Evolutionary conservation across 2,797 vertebrate species (phyloP), one percentile per base, ranked within the genome.

Genomic region (Chelon auratus): DNA sequence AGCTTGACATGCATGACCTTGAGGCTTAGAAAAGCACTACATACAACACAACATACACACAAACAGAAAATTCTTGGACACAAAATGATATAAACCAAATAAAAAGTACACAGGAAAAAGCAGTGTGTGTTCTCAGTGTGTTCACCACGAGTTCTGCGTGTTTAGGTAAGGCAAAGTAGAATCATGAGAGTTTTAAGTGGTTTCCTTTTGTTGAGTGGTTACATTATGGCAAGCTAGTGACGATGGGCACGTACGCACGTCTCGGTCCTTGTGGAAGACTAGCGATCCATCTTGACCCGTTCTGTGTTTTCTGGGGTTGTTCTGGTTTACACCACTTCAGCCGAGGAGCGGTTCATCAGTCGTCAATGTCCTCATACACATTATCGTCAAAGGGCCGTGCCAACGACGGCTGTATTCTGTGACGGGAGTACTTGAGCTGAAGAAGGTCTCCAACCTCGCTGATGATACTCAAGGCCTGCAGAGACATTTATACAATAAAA

Each of bases 401-500:
- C 84, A 92, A 76, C 20, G 95, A 90, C 42, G 94, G 94, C 45
- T 93, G 93, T 84, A 94, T 85, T 75, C 93, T 82, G 69, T 88
- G 95, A 54, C 96, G 94, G 53, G 95, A 97, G 68, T 97, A 97
- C 86, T 97, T 97, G 82, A 97, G 87, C 45, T 96, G 95, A 75
- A 97, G 89, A 9, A 97, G 94, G 68, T 96, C 95, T 75, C 96
- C 96, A 30, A 97, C 96, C 91, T 97, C 96, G 50, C 89, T 83
- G 82, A 96, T 93, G 90, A 94, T 93, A 75, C 92, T 95, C 92
- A 97, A 93, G 77, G 94, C 95, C 96, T 97, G 82, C 53, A 72
- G 75, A 85, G 69, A 94, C 77, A 88, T 75, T 77, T 53, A 6
- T 42, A 62, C 33, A 48, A 68, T 52, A 61, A 56, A 40, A 26